A percentile compares a stretch with the other conserved stretches of the same genome.
These are phyloP conservation scores for Oreochromis grahami DNA, from an alignment of 2,797 vertebrate genomes.

Conservation along the genomic window DNA sequence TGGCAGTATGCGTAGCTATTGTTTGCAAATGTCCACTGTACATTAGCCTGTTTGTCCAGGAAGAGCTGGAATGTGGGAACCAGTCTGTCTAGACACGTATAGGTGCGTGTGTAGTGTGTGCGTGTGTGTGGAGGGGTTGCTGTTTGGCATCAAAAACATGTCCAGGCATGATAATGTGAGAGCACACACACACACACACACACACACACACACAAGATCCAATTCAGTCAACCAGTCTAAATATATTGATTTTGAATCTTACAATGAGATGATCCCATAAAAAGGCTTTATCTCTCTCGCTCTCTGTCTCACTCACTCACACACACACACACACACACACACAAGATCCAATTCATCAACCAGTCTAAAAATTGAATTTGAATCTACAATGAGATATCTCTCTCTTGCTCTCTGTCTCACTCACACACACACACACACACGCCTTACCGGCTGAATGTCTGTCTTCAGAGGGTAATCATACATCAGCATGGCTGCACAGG, in stretches of 20 bases:
- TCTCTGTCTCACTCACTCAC: too few species aligned
- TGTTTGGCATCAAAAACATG: conserved; percentile 44
- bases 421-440: background rate
- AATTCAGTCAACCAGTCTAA: too few species aligned
- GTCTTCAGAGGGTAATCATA: conserved; percentile 94
- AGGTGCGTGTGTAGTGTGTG: background rate
- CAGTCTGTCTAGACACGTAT: conserved; percentile 62
- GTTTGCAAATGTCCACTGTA: conserved; percentile 67
- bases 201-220: too few species aligned
- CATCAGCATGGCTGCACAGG: conserved; percentile 92
- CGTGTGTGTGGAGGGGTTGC: background rate
- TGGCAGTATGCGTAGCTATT: conserved; percentile 51
- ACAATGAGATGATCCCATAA: too few species aligned
- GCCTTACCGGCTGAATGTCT: conserved; percentile 91
- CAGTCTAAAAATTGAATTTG: too few species aligned
- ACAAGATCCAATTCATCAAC: too few species aligned
- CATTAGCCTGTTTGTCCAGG: conserved; percentile 67
- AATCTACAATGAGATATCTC: too few species aligned
- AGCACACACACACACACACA: background rate
- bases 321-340: too few species aligned
- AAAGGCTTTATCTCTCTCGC: too few species aligned
- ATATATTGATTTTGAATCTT: too few species aligned
- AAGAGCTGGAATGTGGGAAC: conserved; percentile 70
- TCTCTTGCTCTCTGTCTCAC: too few species aligned
- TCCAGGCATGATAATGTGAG: conserved; percentile 19